Conservation (phyloP, 35 echinoderm and acorn worm species). For the Acanthaster planci region DNA sequence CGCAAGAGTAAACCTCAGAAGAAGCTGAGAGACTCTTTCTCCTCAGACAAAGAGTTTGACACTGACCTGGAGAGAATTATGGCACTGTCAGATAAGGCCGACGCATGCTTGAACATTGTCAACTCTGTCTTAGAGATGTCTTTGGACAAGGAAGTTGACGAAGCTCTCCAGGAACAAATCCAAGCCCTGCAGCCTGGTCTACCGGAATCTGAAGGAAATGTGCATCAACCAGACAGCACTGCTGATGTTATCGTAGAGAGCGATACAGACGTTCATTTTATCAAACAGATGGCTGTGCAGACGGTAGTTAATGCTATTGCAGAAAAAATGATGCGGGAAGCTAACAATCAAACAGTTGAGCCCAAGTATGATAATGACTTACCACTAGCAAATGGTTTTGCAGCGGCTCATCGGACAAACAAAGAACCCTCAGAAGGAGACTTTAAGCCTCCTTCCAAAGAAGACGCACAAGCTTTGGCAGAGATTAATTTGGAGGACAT, state of each 20-base stretch:
- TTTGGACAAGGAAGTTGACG: conserved; percentile 15
- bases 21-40: neutral
- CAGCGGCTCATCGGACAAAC: neutral
- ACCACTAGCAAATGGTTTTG: conserved; percentile 6
- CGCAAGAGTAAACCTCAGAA: conserved; percentile 2
- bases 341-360: neutral
- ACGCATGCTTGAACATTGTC: conserved; percentile 19
- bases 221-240: neutral
- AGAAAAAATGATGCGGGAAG: neutral
- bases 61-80: neutral
- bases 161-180: conserved; percentile 11
- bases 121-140: conserved; percentile 19
- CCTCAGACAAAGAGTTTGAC: neutral
- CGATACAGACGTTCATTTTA: conserved; percentile 6
- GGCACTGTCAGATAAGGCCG: conserved; percentile 11
- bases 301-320: neutral
- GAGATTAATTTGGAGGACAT: neutral
- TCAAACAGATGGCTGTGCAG: conserved; percentile 14
- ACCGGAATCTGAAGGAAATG: neutral
- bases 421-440: neutral
- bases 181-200: neutral
- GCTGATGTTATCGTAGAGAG: neutral
- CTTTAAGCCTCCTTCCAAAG: neutral
- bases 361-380: neutral
- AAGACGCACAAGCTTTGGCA: neutral